phyloP scores from a whole-genome alignment of 2,888 invertebrate species.

The Euproctis similis region DNA sequence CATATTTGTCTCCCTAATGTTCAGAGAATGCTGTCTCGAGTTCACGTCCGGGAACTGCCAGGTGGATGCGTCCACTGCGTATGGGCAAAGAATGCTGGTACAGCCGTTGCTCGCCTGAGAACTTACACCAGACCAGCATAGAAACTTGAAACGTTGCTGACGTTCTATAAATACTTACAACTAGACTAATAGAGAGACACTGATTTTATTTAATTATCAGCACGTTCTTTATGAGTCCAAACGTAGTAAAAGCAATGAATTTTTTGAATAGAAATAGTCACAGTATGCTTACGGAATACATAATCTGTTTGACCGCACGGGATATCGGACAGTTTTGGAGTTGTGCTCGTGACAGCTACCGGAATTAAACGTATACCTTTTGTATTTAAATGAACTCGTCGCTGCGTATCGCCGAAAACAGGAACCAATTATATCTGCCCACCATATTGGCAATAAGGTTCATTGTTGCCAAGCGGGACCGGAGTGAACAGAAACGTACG shows the following conservation, averaged over 20 bases:
- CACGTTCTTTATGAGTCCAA: no score
- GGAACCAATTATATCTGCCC: conserved; percentile 45
- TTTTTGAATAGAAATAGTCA: no score
- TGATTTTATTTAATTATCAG: no score
- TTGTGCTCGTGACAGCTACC: conserved; percentile 33
- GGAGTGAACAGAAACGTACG: no score
- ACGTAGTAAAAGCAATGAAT: no score
- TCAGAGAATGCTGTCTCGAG: conserved; percentile 52
- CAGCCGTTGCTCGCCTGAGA: conserved; percentile 51
- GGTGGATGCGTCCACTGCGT: conserved; percentile 48
- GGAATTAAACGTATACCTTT: conserved; percentile 36
- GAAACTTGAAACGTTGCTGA: no score
- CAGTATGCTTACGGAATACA: conserved; percentile 21
- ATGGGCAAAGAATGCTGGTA: conserved; percentile 66
- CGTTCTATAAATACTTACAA: no score
- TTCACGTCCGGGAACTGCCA: conserved; percentile 60
- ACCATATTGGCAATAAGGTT: conserved; percentile 17
- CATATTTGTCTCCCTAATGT: conserved; percentile 49
- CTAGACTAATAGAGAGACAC: no score
- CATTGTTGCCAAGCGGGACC: background rate
- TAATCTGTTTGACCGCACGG: conserved; percentile 13
- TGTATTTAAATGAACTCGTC: conserved; percentile 55
- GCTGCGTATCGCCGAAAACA: conserved; percentile 47
- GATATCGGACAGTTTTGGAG: conserved; percentile 23
- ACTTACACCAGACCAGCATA: conserved; percentile 34